Evolutionary conservation across 2,888 invertebrate genomes (phyloP), one percentile per base, ranked within the genome.

Genomic region (Eremobia ochroleuca): DNA sequence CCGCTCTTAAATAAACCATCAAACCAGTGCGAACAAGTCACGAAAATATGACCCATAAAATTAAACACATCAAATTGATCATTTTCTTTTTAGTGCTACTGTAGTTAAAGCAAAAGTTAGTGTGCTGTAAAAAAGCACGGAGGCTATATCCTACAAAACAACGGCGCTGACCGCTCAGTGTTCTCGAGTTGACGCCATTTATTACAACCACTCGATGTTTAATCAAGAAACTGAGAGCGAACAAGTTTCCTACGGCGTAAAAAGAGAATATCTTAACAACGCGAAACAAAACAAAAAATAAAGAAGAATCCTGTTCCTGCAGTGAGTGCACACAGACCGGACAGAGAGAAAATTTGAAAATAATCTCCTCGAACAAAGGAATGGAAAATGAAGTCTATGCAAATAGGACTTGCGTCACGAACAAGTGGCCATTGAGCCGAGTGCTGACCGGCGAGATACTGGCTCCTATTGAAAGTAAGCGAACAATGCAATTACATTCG

Each of bases 401-500:
- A 89, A 87, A 91, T 87, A 85, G 84, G 79, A 89, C 88, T 89
- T 85, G 78, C 80, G 85, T 89, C 88, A 87, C 85, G 84, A 77
- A 69, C 84, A 85, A 85, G 73, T 83, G 79, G 79, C 83, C 85
- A 76, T 87, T 81, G 83, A 86, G 72, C 73, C 67, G 72, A 85
- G 82, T 81, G 81, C 86, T 87, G 90, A 89, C 88, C 90, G 85
- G 82, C 76, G 80, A 75, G 85, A 88, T 85, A 88, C 85, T 81
- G 76, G 77, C 77, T 73, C 76, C 84, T 82, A 88, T 89, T 87
- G 87, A 88, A 88, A 86, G 72, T 73, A 81, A 89, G 81, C 82
- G 89, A 87, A 88, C 89, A 86, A 90, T 92, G 92, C 89, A 90
- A 91, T 91, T 91, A 90, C 82, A 86, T 87, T 87, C 85, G 85